phyloP scores from a whole-genome alignment of 2,888 invertebrate genomes.

The Toxonevra muliebris region DNA sequence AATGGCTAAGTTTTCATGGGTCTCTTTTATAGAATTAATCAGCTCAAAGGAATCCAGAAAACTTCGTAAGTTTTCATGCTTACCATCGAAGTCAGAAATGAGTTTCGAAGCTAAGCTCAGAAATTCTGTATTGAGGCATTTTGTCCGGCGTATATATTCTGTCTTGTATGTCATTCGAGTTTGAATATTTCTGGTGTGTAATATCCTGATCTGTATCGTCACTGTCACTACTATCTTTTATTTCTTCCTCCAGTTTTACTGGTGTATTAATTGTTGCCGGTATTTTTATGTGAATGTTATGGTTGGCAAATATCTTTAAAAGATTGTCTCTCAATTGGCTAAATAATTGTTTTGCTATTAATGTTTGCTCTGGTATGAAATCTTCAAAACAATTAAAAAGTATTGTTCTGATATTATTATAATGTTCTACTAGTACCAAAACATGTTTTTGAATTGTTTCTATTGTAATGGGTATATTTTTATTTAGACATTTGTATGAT shows the following conservation, averaged over 20 bases:
- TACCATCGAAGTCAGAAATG: background rate
- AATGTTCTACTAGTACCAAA: background rate
- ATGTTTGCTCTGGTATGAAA: background rate
- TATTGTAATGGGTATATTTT: constrained; percentile 9
- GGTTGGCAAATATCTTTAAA: constrained; percentile 1
- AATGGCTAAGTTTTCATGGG: too few relatives aligned
- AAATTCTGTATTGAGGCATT: constrained; percentile 1
- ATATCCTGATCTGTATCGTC: constrained; percentile 9
- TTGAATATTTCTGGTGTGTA: too few relatives aligned
- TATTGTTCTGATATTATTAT: constrained; percentile 3
- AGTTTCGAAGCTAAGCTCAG: background rate
- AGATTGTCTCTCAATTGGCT: constrained; percentile 10
- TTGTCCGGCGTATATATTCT: too few relatives aligned
- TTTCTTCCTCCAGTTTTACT: constrained; percentile 1
- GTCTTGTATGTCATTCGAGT: too few relatives aligned
- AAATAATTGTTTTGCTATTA: background rate
- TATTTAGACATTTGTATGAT: constrained; percentile 10
- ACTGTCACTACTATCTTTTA: constrained; percentile 4
- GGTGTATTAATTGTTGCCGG: background rate
- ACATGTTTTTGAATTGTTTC: constrained; percentile 13
- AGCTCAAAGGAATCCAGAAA: too few relatives aligned
- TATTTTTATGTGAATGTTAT: constrained; percentile 1
- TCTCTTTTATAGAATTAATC: too few relatives aligned
- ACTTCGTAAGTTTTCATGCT: too few relatives aligned
- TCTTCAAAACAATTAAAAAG: background rate